Base-by-base conservation (phyloP, 1,140 invertebrate species). In the Pogonomyrmex barbatus region DNA sequence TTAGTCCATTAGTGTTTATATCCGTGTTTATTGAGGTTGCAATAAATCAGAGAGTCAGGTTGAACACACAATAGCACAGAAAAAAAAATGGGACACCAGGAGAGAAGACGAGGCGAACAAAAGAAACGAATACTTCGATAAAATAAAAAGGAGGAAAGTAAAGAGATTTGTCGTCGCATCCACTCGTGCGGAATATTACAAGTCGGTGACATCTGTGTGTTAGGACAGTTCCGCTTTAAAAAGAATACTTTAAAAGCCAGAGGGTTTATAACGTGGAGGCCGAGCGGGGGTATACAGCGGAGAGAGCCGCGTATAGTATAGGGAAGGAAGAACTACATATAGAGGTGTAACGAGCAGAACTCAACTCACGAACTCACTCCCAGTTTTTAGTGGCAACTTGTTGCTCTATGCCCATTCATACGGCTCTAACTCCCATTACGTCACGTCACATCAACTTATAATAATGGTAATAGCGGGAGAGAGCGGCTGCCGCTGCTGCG, bases 321-420 rank as follows among this genome's bases (percentile, higher is more conserved):
- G 94, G 94, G 93, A 95, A 94, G 94, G 94, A 95, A 95, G 94
- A 95, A 95, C 92, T 94, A 95, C 94, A 95, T 95, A 95, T 94
- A 95, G 94, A 95, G 93, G 94, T 95, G 94, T 95, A 95, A 95
- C 95, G 95, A 95, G 94, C 94, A 95, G 94, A 95, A 95, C 94
- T 95, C 94, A 93, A 95, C 95, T 95, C 94, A 95, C 94, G 93
- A 95, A 95, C 95, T 95, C 94, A 94, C 94, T 95, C 94, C 92
- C 94, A 95, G 94, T 95, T 95, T 95, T 95, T 95, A 95, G 94
- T 95, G 93, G 95, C 94, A 95, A 95, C 94, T 95, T 95, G 94
- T 95, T 95, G 94, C 94, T 94, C 93, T 93, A 94, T 94, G 93
- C 94, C 94, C 94, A 95, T 95, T 95, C 94, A 95, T 94, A 95